A percentile compares a stretch with the other conserved stretches of the same genome.
phyloP scores from a whole-genome alignment of 2,113 vertebrate genomes.

The Petaurus breviceps region DNA sequence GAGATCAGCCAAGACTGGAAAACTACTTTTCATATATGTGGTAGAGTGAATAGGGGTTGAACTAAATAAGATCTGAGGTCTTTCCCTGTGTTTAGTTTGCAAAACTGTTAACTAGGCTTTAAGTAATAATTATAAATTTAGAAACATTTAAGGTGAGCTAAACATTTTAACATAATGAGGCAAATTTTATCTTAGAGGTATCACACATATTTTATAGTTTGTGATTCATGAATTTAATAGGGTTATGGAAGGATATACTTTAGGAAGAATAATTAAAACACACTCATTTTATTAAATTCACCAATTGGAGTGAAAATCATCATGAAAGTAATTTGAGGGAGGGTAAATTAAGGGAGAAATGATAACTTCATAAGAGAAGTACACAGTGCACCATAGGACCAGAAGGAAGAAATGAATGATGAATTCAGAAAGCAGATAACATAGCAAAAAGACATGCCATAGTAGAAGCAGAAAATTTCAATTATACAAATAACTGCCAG shows the following conservation, averaged over 20 bases:
- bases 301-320: not conserved
- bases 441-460: not conserved
- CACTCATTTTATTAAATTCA: not conserved
- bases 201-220: not conserved
- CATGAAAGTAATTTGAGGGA: not conserved
- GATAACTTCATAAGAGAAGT: not conserved
- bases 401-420: not conserved
- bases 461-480: not conserved
- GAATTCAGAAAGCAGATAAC: not conserved
- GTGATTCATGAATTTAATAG: not conserved
- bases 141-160: not conserved
- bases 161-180: not conserved
- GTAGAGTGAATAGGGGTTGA: not conserved
- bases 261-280: not conserved
- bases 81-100: not conserved
- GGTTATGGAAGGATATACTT: not conserved
- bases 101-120: not conserved
- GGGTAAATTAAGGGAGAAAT: not conserved
- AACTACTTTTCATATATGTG: not conserved
- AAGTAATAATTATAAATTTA: not conserved
- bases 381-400: not conserved
- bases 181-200: not conserved
- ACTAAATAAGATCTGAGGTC: not conserved
- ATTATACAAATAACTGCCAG: not conserved
- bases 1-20: not conserved